phyloP scores from a whole-genome alignment of 2,113 vertebrate genomes.

The Gnathonemus longibarbis region DNA sequence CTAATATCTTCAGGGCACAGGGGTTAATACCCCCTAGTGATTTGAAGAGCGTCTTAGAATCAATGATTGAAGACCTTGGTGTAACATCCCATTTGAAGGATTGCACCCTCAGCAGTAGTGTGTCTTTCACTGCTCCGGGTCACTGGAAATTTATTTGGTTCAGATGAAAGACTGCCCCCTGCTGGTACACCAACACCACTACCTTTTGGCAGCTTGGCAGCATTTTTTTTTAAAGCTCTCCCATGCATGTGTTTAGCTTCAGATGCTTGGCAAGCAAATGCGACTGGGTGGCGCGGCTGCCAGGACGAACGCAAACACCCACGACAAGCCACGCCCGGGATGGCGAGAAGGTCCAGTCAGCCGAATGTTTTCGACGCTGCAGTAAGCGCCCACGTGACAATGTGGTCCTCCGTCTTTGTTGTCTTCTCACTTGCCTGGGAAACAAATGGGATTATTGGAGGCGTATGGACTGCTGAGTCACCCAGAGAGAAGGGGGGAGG shows the following conservation, averaged over 20 bases:
- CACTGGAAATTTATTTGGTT: background rate
- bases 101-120: background rate
- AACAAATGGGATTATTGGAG: slow-evolving; percentile 5
- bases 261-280: background rate
- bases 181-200: background rate
- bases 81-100: background rate
- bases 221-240: background rate
- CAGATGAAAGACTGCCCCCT: background rate
- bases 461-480: slow-evolving; percentile 8
- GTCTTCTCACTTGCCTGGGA: background rate
- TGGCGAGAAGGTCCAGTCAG: background rate
- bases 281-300: background rate
- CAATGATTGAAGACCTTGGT: background rate
- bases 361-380: background rate
- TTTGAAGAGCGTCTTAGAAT: background rate
- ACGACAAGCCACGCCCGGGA: background rate
- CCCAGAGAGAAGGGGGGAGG: background rate
- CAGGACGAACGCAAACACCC: background rate
- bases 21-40: background rate
- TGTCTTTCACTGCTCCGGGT: background rate
- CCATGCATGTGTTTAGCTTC: background rate
- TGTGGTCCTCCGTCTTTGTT: background rate
- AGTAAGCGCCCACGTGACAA: background rate
- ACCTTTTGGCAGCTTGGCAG: background rate
- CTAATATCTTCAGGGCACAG: background rate